phyloP scores from a whole-genome alignment of 2,797 vertebrate species.

The Erpetoichthys calabaricus region DNA sequence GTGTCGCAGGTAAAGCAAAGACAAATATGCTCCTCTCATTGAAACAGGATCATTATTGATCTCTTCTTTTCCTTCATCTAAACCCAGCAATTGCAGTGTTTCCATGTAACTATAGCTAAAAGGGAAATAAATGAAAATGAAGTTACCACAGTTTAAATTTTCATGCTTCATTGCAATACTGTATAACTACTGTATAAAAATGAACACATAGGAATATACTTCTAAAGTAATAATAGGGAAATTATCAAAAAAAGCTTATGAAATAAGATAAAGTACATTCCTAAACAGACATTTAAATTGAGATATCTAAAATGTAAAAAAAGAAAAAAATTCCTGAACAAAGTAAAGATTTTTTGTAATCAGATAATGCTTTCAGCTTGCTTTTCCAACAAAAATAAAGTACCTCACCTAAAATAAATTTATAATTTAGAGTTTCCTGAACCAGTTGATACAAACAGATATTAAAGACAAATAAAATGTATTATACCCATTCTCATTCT shows the following conservation, averaged over 20 bases:
- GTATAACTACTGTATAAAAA: no score
- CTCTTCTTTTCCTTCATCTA: conserved; percentile 32
- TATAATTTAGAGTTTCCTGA: no score
- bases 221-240: no score
- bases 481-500: conserved; percentile 26
- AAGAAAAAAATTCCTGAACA: no score
- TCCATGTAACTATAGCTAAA: conserved; percentile 26
- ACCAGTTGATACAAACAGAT: background rate
- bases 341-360: no score
- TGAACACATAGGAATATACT: no score
- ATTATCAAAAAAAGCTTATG: background rate
- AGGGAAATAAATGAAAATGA: background rate
- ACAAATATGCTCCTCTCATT: conserved; percentile 42
- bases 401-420: no score
- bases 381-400: no score
- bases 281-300: no score
- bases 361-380: no score
- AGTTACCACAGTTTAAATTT: background rate
- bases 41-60: conserved; percentile 17
- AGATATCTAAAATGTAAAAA: no score
- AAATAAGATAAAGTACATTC: background rate
- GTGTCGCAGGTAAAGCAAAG: conserved; percentile 43
- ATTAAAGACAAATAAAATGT: background rate
- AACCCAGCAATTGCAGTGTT: conserved; percentile 34
- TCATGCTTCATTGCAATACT: no score